Evolutionary conservation across 2,797 vertebrate species (phyloP).

Genomic region (Thamnophis elegans): DNA sequence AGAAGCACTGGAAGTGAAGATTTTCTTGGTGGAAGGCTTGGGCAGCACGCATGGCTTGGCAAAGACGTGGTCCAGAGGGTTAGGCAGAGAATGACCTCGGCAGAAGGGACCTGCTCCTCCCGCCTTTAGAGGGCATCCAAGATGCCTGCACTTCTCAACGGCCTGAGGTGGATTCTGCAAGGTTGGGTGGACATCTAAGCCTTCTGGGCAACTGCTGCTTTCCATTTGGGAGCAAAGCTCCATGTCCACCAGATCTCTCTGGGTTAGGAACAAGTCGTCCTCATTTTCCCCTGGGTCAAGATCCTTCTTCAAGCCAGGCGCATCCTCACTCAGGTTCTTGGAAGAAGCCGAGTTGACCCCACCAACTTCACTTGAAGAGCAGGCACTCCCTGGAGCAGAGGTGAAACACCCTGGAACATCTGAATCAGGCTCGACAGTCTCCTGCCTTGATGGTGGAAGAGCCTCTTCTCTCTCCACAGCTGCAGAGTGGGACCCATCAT

Average conservation of each 20-base stretch:
- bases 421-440: neutral
- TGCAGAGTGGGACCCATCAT: neutral
- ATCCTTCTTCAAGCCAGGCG: conserved; percentile 21
- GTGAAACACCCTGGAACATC: neutral
- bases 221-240: conserved; percentile 78
- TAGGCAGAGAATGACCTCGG: conserved; percentile 40
- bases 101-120: conserved; percentile 41
- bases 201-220: conserved; percentile 5
- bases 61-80: conserved; percentile 66
- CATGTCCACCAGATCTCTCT: conserved; percentile 78
- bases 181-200: conserved; percentile 24
- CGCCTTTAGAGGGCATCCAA: conserved; percentile 50
- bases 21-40: conserved; percentile 76
- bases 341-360: neutral
- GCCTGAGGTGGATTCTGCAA: neutral
- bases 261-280: conserved; percentile 75
- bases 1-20: conserved; percentile 71
- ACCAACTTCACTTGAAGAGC: neutral
- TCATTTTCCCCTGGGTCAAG: conserved; percentile 57
- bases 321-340: conserved; percentile 22
- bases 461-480: neutral
- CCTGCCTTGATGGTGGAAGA: neutral
- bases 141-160: conserved; percentile 35
- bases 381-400: neutral
- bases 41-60: conserved; percentile 69